Conservation (phyloP, 2,888 invertebrate genomes). For the Tetragnatha montana region DNA sequence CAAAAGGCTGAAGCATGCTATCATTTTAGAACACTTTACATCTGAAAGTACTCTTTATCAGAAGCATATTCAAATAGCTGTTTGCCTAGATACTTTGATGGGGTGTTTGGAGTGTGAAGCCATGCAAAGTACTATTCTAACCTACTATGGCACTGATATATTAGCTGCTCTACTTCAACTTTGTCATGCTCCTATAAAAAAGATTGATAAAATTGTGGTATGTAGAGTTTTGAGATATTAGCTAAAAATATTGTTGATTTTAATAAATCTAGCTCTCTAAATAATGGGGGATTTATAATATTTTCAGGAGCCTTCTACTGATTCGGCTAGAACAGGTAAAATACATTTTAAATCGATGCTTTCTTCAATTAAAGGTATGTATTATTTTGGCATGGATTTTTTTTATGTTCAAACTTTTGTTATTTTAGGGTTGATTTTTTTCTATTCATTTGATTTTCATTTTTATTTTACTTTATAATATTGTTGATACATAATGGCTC, state of each 20-base stretch:
- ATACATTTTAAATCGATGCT: slow-evolving; percentile 47
- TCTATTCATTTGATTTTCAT: background rate
- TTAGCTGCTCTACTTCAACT: slow-evolving; percentile 60
- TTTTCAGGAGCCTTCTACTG: slow-evolving; percentile 19
- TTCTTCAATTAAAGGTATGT: slow-evolving; percentile 47
- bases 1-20: slow-evolving; percentile 47
- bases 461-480: background rate
- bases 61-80: slow-evolving; percentile 50
- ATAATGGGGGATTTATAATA: background rate
- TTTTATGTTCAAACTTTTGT: background rate
- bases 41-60: slow-evolving; percentile 39
- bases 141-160: slow-evolving; percentile 52
- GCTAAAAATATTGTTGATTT: background rate
- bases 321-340: slow-evolving; percentile 32
- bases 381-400: slow-evolving; percentile 1
- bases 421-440: background rate
- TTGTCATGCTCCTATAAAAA: slow-evolving; percentile 64
- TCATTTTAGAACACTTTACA: slow-evolving; percentile 41
- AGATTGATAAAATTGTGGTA: slow-evolving; percentile 49
- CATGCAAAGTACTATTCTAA: slow-evolving; percentile 44
- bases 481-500: slow-evolving; percentile 2
- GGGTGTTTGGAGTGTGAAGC: slow-evolving; percentile 40
- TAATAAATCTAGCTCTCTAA: background rate
- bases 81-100: slow-evolving; percentile 50
- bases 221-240: background rate